A percentile compares a stretch with the other conserved stretches of the same genome.
Conservation (phyloP, 2,888 invertebrate species). For the Parapristionchus giblindavisi region DNA sequence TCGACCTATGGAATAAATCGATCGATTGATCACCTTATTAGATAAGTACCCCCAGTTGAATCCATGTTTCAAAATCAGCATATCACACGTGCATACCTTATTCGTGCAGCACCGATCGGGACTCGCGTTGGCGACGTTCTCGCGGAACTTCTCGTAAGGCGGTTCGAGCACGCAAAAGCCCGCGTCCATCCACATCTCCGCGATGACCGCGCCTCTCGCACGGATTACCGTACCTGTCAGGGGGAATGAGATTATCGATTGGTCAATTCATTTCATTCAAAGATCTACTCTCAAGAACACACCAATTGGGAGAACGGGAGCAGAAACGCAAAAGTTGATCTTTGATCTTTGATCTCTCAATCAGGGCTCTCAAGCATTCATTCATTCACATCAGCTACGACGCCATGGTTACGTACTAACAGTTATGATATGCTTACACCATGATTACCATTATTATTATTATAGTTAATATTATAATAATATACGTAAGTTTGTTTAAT, state of each 20-base stretch:
- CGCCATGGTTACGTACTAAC: neutral
- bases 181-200: constrained; percentile 94
- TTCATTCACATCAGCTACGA: neutral
- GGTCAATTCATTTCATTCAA: neutral
- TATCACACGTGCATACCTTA: constrained; percentile 42
- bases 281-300: neutral
- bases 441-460: too few relatives aligned
- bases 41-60: too few relatives aligned
- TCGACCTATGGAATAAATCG: too few relatives aligned
- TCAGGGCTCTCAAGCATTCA: too few relatives aligned
- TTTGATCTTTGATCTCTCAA: neutral
- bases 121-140: constrained; percentile 44
- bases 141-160: constrained; percentile 81
- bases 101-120: constrained; percentile 53
- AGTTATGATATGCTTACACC: too few relatives aligned
- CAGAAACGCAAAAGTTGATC: constrained; percentile 9
- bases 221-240: constrained; percentile 88
- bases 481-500: too few relatives aligned
- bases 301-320: constrained; percentile 10
- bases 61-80: too few relatives aligned
- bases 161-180: constrained; percentile 90
- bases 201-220: constrained; percentile 91
- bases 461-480: too few relatives aligned
- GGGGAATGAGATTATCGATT: constrained; percentile 1
- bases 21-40: too few relatives aligned